These are phyloP conservation scores for Galemys pyrenaicus DNA, from an alignment of 2,113 vertebrate species.

Conservation along the genomic window DNA sequence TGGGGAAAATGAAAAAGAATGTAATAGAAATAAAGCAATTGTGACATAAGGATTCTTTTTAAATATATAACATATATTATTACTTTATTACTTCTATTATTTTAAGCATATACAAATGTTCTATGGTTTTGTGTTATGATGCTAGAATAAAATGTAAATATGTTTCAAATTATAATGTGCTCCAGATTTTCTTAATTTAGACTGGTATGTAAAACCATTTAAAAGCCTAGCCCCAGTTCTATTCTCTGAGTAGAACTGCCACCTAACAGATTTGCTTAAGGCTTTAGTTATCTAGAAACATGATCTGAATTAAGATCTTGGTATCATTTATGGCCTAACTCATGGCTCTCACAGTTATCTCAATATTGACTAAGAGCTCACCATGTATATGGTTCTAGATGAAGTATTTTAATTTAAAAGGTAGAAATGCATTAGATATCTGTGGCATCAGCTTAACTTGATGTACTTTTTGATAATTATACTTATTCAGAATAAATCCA, in stretches of 20 bases:
- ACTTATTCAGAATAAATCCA: constrained; percentile 58
- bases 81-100: neutral
- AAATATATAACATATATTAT: neutral
- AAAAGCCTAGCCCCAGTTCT: neutral
- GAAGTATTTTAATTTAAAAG: constrained; percentile 73
- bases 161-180: neutral
- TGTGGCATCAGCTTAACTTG: constrained; percentile 56
- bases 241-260: neutral
- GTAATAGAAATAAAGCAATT: neutral
- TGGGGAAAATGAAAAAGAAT: neutral
- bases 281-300: constrained; percentile 58
- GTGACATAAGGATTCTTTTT: neutral
- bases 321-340: constrained; percentile 46
- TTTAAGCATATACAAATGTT: neutral
- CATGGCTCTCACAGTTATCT: constrained; percentile 48
- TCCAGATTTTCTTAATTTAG: constrained; percentile 36
- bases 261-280: neutral
- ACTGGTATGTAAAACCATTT: neutral
- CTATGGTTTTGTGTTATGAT: neutral
- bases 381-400: constrained; percentile 38
- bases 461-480: constrained; percentile 65
- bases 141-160: neutral
- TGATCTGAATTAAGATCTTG: constrained; percentile 75
- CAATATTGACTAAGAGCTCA: constrained; percentile 63
- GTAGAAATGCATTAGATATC: constrained; percentile 71